A percentile compares a stretch with the other conserved stretches of the same genome.
Conservation (phyloP, 2,797 vertebrate species). For the Meriones psammophilus region DNA sequence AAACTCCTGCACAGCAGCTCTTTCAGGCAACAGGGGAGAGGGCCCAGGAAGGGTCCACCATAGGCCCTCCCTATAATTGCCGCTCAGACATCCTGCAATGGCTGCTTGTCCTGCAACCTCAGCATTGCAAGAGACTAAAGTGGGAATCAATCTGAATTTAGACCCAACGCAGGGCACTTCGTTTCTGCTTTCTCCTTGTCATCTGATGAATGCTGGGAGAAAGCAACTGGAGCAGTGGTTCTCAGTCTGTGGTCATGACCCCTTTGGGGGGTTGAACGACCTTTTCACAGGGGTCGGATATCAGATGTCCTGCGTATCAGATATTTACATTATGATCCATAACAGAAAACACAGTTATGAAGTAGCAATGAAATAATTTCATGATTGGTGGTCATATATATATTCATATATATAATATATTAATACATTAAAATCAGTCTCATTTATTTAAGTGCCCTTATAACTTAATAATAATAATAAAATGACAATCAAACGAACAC, state of each 20-base stretch:
- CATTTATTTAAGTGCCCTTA: neutral
- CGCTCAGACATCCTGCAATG: neutral
- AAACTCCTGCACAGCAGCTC: fast-evolving
- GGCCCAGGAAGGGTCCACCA: neutral
- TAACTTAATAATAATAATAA: slow-evolving; percentile 2
- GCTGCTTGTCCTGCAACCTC: neutral
- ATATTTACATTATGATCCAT: neutral
- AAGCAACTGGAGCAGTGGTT: neutral
- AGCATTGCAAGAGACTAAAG: neutral
- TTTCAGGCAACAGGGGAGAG: neutral
- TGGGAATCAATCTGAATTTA: slow-evolving; percentile 51
- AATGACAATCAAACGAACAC: neutral
- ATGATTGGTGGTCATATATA: neutral
- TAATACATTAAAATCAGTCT: neutral
- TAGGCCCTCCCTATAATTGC: neutral
- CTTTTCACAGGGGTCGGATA: neutral
- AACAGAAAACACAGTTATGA: neutral
- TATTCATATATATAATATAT: neutral
- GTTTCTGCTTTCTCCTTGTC: slow-evolving; percentile 15
- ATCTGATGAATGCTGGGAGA: neutral
- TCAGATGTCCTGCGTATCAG: neutral
- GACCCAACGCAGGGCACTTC: neutral
- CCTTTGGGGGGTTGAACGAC: no score
- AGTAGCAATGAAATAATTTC: neutral
- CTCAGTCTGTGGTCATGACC: no score